Conservation (phyloP, 2,113 vertebrate genomes). For the Formicarius rufipectus region DNA sequence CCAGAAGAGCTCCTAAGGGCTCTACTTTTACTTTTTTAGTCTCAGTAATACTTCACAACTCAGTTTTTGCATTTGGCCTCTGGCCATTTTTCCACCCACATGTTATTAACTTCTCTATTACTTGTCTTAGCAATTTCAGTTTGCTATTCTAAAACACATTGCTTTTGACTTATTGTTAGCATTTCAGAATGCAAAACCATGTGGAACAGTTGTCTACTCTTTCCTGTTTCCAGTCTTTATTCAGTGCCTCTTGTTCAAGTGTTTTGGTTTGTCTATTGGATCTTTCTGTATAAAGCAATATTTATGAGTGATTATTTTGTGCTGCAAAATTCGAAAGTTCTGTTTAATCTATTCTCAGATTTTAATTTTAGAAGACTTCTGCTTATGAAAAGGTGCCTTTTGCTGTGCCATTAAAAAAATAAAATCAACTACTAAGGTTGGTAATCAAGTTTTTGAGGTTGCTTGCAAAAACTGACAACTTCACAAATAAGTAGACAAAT, state of each 20-base stretch:
- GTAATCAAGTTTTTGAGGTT: background rate
- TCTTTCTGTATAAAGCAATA: background rate
- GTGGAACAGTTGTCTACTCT: background rate
- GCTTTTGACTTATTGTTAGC: background rate
- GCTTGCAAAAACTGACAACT: background rate
- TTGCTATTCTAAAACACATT: background rate
- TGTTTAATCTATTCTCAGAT: background rate
- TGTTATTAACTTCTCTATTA: background rate
- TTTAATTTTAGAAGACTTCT: background rate
- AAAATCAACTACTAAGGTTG: background rate
- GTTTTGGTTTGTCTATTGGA: background rate
- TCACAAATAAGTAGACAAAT: background rate
- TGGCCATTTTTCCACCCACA: background rate
- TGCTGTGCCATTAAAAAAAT: background rate
- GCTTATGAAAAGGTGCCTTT: background rate
- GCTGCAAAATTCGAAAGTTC: background rate
- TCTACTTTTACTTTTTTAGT: background rate
- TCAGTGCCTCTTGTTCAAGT: background rate
- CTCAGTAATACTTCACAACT: background rate
- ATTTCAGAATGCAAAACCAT: background rate
- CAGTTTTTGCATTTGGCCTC: background rate
- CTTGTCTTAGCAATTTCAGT: background rate
- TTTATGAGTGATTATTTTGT: background rate
- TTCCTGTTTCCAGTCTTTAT: conserved; percentile 1
- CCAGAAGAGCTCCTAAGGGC: background rate